Conservation (phyloP, 2,797 vertebrate species). For the Intellagama lesueurii region DNA sequence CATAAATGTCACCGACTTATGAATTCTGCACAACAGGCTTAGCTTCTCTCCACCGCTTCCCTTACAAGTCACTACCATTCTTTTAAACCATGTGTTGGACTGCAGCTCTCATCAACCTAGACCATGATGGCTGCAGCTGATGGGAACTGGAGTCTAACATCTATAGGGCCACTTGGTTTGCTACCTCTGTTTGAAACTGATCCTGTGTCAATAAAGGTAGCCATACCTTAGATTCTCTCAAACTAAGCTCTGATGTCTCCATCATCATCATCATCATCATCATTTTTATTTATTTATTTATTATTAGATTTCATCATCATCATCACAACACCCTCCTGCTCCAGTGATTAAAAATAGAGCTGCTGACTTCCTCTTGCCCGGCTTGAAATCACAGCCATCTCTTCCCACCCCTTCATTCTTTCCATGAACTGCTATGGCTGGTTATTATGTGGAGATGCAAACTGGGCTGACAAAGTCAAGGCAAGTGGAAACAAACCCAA, state of each 20-base stretch:
- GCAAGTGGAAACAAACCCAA: neutral
- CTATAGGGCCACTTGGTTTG: neutral
- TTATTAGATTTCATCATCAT: too few relatives aligned
- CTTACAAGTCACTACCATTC: neutral
- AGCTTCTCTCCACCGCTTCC: neutral
- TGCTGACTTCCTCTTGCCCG: too few relatives aligned
- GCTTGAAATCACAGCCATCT: neutral
- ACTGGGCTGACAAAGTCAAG: neutral
- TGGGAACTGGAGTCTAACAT: neutral
- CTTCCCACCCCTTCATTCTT: neutral
- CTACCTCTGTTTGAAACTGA: neutral
- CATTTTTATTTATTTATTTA: too few relatives aligned
- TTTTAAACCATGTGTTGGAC: neutral
- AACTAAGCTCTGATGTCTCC: too few relatives aligned
- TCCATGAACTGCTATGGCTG: neutral
- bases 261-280: neutral
- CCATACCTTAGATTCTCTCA: constrained; percentile 14
- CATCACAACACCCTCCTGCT: too few relatives aligned
- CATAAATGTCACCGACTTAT: neutral
- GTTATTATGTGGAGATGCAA: neutral
- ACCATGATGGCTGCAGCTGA: neutral
- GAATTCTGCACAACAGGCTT: constrained; percentile 6
- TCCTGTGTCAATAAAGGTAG: neutral
- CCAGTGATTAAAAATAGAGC: too few relatives aligned
- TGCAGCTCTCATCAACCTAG: neutral